phyloP scores from a whole-genome alignment of 53 echinoderm and acorn worm species.

The Mesocentrotus franciscanus region DNA sequence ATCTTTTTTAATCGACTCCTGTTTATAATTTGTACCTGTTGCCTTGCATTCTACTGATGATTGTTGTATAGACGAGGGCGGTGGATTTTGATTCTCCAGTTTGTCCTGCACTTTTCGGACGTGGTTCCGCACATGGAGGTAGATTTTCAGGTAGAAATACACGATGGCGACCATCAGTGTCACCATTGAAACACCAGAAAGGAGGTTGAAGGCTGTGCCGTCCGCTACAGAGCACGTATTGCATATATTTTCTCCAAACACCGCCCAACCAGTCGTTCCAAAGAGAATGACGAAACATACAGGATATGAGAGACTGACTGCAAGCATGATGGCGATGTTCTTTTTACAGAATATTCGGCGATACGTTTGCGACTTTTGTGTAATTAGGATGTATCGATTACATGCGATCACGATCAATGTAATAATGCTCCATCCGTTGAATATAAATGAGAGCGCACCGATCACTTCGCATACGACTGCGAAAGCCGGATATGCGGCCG shows the following conservation, averaged over 20 bases:
- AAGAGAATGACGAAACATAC: slow-evolving; percentile 61
- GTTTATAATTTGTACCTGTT: slow-evolving; percentile 4
- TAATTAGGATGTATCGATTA: slow-evolving; percentile 77
- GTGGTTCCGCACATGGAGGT: slow-evolving; percentile 71
- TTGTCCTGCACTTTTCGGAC: slow-evolving; percentile 46
- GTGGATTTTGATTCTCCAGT: slow-evolving; percentile 23
- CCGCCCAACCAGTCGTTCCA: slow-evolving; percentile 69
- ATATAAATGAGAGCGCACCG: slow-evolving; percentile 75
- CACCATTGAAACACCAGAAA: slow-evolving; percentile 68
- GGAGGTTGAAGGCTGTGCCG: slow-evolving; percentile 48
- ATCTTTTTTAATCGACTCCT: slow-evolving; percentile 1
- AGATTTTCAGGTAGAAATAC: slow-evolving; percentile 72
- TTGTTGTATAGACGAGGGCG: background rate
- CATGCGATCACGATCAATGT: slow-evolving; percentile 75
- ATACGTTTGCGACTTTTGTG: slow-evolving; percentile 61
- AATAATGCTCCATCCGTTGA: slow-evolving; percentile 75
- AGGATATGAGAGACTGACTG: slow-evolving; percentile 52
- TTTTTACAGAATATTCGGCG: slow-evolving; percentile 64
- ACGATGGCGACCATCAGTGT: slow-evolving; percentile 72
- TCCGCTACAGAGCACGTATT: slow-evolving; percentile 63
- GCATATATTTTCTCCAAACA: slow-evolving; percentile 71
- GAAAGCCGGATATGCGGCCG: slow-evolving; percentile 55
- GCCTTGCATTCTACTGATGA: background rate
- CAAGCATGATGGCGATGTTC: slow-evolving; percentile 33
- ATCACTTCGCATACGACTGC: slow-evolving; percentile 67